Percentiles rank a stretch among this genome's conserved stretches.
Conservation (phyloP, 2,888 invertebrate genomes). For the Nectonema munidae region DNA sequence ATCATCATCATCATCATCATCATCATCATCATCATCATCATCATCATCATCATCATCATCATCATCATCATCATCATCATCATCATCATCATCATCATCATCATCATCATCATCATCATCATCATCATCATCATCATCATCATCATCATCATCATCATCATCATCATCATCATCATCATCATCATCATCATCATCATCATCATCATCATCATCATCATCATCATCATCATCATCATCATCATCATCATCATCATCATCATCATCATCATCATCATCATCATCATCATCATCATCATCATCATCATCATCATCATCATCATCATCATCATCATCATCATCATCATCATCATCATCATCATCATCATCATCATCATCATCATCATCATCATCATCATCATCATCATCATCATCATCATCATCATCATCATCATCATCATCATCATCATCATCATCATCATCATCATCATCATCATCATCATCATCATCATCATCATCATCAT, state of each 20-base stretch:
- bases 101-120: conserved; percentile 1
- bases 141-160: conserved; percentile 1
- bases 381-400: conserved; percentile 1
- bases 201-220: conserved; percentile 1
- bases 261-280: conserved; percentile 1
- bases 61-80: not conserved
- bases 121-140: conserved; percentile 2
- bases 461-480: conserved; percentile 6
- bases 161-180: conserved; percentile 7
- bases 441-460: not conserved
- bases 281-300: conserved; percentile 2
- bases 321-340: conserved; percentile 2
- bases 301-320: conserved; percentile 1
- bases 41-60: conserved; percentile 7
- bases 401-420: conserved; percentile 6
- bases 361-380: conserved; percentile 1
- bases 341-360: conserved; percentile 6
- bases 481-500: conserved; percentile 1
- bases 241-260: conserved; percentile 2
- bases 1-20: conserved; percentile 1
- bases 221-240: conserved; percentile 2
- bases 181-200: conserved; percentile 1
- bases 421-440: conserved; percentile 2
- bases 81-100: conserved; percentile 7
- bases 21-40: conserved; percentile 1